These are phyloP conservation scores for Nephrocerus scutellatus DNA, from an alignment of 2,888 invertebrate genomes.

Conservation along the genomic window DNA sequence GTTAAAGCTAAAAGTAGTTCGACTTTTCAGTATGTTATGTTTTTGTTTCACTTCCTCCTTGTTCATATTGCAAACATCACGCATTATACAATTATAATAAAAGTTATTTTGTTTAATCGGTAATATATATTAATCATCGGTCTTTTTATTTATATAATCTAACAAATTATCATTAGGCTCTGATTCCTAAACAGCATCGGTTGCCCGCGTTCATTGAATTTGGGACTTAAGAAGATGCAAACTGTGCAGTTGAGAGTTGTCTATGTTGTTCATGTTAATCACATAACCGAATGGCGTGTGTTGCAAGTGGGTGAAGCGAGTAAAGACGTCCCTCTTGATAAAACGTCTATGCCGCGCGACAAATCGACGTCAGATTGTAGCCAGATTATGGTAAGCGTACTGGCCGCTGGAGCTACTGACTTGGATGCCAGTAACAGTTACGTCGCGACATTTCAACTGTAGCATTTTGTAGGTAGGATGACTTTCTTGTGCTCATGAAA, in stretches of 20 bases:
- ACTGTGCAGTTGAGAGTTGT: slow-evolving; percentile 51
- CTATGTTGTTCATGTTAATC: slow-evolving; percentile 54
- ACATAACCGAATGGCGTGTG: slow-evolving; percentile 60
- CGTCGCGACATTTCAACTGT: slow-evolving; percentile 38
- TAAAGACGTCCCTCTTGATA: slow-evolving; percentile 63
- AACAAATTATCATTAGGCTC: slow-evolving; percentile 49
- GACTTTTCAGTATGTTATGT: no score
- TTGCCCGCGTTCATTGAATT: slow-evolving; percentile 54
- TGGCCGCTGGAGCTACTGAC: slow-evolving; percentile 49
- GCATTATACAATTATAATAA: no score
- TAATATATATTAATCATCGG: no score
- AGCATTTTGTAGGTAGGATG: slow-evolving; percentile 54
- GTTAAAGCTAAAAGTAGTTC: no score
- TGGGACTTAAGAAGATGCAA: slow-evolving; percentile 57
- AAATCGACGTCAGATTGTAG: slow-evolving; percentile 67
- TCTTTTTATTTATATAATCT: no score
- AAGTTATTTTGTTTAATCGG: no score
- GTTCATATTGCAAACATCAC: no score
- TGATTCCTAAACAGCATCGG: slow-evolving; percentile 53
- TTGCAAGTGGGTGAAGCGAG: slow-evolving; percentile 64
- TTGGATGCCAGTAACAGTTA: slow-evolving; percentile 52
- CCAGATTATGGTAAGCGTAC: slow-evolving; percentile 60
- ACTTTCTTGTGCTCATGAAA: no score
- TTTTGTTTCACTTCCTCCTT: no score
- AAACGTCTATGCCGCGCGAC: slow-evolving; percentile 69